These are phyloP conservation scores for Melolontha melolontha DNA, from an alignment of 2,888 invertebrate genomes.

Conservation along the genomic window DNA sequence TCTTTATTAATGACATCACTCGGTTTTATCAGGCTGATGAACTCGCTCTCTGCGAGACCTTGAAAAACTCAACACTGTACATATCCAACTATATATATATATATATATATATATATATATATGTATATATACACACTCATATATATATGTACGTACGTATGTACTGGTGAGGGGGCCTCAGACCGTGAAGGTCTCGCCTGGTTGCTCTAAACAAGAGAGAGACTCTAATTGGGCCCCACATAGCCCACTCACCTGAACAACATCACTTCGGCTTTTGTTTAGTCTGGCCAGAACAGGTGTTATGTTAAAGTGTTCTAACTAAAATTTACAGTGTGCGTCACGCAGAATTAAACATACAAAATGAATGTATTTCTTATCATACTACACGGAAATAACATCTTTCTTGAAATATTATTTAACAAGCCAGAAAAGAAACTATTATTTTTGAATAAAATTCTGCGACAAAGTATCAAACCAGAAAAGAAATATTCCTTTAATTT, in stretches of 20 bases:
- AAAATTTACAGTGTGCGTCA: slow-evolving; percentile 2
- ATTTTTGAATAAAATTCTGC: no score
- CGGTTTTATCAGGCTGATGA: slow-evolving; percentile 45
- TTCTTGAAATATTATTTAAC: no score
- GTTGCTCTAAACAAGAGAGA: slow-evolving; percentile 51
- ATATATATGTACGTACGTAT: no score
- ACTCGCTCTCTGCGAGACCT: slow-evolving; percentile 41
- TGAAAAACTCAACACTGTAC: slow-evolving; percentile 40
- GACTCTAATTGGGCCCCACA: slow-evolving; percentile 47
- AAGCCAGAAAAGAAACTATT: no score
- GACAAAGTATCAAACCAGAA: no score
- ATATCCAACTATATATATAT: slow-evolving; percentile 20
- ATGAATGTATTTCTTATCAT: no score
- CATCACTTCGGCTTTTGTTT: slow-evolving; percentile 42
- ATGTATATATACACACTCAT: slow-evolving; percentile 24
- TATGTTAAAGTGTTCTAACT: slow-evolving; percentile 25
- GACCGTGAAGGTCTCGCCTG: slow-evolving; percentile 59
- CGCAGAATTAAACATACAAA: background rate
- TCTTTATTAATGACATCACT: slow-evolving; percentile 33
- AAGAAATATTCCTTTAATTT: no score
- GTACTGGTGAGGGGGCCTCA: slow-evolving; percentile 43
- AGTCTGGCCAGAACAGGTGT: slow-evolving; percentile 47
- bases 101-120: background rate
- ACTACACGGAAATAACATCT: no score
- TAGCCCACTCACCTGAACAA: slow-evolving; percentile 51